Evolutionary conservation across 2,113 vertebrate species (phyloP).

Genomic region (Oncorhynchus gorbuscha): DNA sequence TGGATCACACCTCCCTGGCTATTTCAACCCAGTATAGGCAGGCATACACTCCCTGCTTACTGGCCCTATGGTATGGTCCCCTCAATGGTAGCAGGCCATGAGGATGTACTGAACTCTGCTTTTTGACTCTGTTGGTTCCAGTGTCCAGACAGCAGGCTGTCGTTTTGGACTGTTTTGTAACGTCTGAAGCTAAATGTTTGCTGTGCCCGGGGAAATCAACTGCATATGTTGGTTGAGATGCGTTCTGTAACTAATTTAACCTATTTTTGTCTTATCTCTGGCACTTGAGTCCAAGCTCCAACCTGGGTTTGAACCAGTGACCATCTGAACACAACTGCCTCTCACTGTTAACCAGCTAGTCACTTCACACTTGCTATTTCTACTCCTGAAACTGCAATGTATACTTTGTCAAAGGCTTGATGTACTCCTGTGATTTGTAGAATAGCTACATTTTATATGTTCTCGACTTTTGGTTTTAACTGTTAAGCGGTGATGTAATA

Average conservation of each 20-base stretch:
- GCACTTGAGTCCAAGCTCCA: too few relatives aligned
- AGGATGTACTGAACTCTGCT: not conserved
- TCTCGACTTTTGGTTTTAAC: not conserved
- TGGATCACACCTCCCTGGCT: not conserved
- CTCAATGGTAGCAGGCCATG: not conserved
- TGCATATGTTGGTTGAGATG: not conserved
- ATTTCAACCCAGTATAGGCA: too few relatives aligned
- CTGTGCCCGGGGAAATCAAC: conserved; percentile 20
- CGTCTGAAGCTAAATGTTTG: not conserved
- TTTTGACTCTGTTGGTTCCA: not conserved
- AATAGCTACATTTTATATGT: too few relatives aligned
- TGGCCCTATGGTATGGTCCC: not conserved
- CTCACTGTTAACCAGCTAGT: too few relatives aligned
- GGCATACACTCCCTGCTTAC: too few relatives aligned
- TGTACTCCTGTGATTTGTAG: not conserved
- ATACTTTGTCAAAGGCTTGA: not conserved
- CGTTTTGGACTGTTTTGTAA: not conserved
- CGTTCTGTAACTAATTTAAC: not conserved
- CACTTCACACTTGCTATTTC: not conserved
- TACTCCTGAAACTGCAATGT: not conserved
- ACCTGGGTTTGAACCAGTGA: too few relatives aligned
- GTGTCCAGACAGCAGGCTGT: not conserved
- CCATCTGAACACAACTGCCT: too few relatives aligned
- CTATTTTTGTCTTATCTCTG: too few relatives aligned
- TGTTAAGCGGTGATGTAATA: not conserved